Percentiles rank a stretch among this genome's conserved stretches.
Evolutionary conservation across 92 coral and sea anemone genomes (phyloP).

Genomic region (Epizoanthus ramosus): DNA sequence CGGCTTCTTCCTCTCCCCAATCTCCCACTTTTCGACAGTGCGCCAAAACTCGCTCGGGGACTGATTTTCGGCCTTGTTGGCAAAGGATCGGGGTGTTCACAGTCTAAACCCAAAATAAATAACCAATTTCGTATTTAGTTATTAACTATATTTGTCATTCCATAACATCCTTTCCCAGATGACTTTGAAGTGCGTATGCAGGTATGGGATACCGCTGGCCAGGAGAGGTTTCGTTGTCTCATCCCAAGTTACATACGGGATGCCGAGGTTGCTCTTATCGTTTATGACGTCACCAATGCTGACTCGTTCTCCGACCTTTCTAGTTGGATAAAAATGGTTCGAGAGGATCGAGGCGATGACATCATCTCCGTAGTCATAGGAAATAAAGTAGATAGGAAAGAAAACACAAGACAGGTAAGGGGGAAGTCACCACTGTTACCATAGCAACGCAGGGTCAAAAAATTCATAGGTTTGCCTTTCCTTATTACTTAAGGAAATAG

Average conservation of each 20-base stretch:
- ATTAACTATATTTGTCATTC: too few species aligned
- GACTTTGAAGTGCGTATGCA: conserved; percentile 79
- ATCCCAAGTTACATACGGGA: conserved; percentile 97
- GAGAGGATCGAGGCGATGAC: conserved; percentile 66
- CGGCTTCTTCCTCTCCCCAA: too few species aligned
- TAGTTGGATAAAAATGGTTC: conserved; percentile 86
- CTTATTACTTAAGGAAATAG: too few species aligned
- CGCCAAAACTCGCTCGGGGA: too few species aligned
- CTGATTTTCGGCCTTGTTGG: too few species aligned
- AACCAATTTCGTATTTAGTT: too few species aligned
- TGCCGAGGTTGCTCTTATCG: conserved; percentile 82
- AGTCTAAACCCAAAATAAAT: too few species aligned
- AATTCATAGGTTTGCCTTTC: too few species aligned
- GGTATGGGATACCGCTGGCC: conserved; percentile 99
- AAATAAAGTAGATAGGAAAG: conserved; percentile 81
- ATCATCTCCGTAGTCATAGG: conserved; percentile 81
- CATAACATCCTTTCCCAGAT: conserved; percentile 43
- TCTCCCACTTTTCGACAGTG: too few species aligned
- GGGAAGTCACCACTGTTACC: too few species aligned
- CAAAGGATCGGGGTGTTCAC: too few species aligned
- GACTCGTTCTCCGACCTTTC: conserved; percentile 70
- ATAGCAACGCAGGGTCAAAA: too few species aligned
- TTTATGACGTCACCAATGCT: conserved; percentile 87
- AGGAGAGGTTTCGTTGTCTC: conserved; percentile 94
- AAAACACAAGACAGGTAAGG: conserved; percentile 53